phyloP scores from a whole-genome alignment of 2,113 vertebrate species.

The Corythoichthys haematopterus region DNA sequence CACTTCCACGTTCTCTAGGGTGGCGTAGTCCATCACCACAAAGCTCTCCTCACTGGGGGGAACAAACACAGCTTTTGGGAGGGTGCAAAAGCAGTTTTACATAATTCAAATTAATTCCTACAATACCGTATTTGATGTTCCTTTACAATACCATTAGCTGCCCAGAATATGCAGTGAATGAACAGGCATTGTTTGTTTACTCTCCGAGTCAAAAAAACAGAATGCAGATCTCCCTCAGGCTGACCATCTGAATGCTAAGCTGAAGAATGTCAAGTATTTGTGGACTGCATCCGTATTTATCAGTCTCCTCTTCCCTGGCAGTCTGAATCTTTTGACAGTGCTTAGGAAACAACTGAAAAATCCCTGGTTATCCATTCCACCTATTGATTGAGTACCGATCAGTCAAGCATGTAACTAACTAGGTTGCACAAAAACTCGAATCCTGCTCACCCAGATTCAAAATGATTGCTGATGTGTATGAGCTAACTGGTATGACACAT shows the following conservation, averaged over 20 bases:
- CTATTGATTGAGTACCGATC: neutral
- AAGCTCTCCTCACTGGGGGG: slow-evolving; percentile 80
- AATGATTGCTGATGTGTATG: no score
- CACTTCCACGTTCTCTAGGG: slow-evolving; percentile 76
- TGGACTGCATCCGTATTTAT: slow-evolving; percentile 29
- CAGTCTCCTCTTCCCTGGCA: slow-evolving; percentile 17
- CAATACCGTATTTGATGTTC: neutral
- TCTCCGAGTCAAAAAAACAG: slow-evolving; percentile 57
- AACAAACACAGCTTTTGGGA: neutral
- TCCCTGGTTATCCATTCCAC: neutral
- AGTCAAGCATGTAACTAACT: neutral
- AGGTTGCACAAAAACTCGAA: no score
- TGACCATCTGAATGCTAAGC: slow-evolving; percentile 41
- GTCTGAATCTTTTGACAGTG: slow-evolving; percentile 22
- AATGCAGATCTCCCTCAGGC: slow-evolving; percentile 24
- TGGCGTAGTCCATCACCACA: slow-evolving; percentile 85
- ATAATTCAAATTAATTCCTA: neutral
- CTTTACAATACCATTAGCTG: neutral
- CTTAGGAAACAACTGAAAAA: slow-evolving; percentile 7
- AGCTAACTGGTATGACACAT: no score
- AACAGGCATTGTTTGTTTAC: slow-evolving; percentile 56
- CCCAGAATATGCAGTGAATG: slow-evolving; percentile 7
- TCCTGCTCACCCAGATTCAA: no score
- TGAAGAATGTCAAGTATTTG: slow-evolving; percentile 61
- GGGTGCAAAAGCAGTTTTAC: no score